A percentile compares a stretch with the other conserved stretches of the same genome.
phyloP scores from a whole-genome alignment of 92 coral and sea anemone genomes.

The Epizoanthus ramosus region DNA sequence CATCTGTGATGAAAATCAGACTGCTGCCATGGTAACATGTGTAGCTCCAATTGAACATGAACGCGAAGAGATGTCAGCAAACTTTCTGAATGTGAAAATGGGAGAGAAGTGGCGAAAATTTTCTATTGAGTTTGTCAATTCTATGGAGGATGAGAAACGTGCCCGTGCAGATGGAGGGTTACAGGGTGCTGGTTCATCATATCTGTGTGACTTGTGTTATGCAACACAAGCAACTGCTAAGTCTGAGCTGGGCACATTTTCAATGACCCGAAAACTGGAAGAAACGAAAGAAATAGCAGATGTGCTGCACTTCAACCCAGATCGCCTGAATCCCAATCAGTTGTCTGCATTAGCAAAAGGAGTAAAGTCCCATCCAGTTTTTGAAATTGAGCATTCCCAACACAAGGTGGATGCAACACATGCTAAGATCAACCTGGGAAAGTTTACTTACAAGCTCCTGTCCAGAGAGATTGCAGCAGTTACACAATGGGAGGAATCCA shows the following conservation, averaged over 20 bases:
- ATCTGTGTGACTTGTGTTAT: conserved; percentile 48
- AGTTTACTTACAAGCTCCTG: conserved; percentile 39
- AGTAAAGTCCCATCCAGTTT: conserved; percentile 31
- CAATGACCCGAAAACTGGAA: conserved; percentile 29
- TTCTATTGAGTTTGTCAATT: conserved; percentile 32
- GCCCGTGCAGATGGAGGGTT: conserved; percentile 44
- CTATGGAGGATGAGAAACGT: conserved; percentile 34
- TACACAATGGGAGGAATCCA: too few relatives aligned
- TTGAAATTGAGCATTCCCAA: conserved; percentile 17
- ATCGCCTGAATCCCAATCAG: conserved; percentile 16
- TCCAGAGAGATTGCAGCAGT: too few relatives aligned
- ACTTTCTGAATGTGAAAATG: conserved; percentile 9
- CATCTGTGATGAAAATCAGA: conserved; percentile 46
- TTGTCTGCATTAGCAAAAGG: conserved; percentile 46
- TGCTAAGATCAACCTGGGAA: conserved; percentile 40
- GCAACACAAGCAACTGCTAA: conserved; percentile 55
- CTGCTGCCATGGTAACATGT: conserved; percentile 39
- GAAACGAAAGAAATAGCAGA: conserved; percentile 40
- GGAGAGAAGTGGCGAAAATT: conserved; percentile 34
- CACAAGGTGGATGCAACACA: conserved; percentile 55
- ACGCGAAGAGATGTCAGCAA: conserved; percentile 15
- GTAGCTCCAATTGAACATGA: conserved; percentile 7
- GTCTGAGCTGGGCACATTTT: conserved; percentile 36
- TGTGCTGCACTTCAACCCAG: conserved; percentile 43
- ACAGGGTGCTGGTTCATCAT: conserved; percentile 52